Percentiles rank a stretch among this genome's conserved stretches.
Conservation (phyloP, 2,797 vertebrate species). For the Ctenopoma multispine region DNA sequence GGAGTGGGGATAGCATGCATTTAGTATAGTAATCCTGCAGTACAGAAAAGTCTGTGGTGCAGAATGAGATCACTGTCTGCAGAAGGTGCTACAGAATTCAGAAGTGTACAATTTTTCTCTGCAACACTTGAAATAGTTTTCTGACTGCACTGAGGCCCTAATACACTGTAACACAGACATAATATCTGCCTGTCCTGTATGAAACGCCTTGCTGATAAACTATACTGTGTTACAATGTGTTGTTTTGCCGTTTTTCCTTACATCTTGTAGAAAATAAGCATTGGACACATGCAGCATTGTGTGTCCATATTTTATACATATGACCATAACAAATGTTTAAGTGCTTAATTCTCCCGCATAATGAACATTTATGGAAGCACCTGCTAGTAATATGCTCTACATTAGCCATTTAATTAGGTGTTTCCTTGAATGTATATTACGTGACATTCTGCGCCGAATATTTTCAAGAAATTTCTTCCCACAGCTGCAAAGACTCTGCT, state of each 20-base stretch:
- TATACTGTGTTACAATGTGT: too few species aligned
- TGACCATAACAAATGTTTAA: conserved; percentile 27
- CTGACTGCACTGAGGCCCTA: neutral
- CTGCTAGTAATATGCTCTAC: conserved; percentile 36
- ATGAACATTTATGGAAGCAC: conserved; percentile 45
- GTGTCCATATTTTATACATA: conserved; percentile 1
- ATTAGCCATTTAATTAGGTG: conserved; percentile 49
- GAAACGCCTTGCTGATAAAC: neutral
- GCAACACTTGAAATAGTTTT: neutral
- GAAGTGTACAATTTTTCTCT: neutral
- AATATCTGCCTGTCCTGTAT: too few species aligned
- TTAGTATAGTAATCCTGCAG: neutral
- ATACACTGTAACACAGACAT: neutral
- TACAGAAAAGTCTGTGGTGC: conserved; percentile 10
- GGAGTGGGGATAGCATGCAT: neutral
- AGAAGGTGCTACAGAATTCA: neutral
- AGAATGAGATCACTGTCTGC: conserved; percentile 8
- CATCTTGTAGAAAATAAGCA: neutral
- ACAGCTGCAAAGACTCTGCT: conserved; percentile 17
- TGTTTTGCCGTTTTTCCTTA: neutral
- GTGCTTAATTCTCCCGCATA: conserved; percentile 31
- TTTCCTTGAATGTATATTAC: conserved; percentile 37
- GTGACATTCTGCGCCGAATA: conserved; percentile 19
- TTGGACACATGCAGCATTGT: neutral
- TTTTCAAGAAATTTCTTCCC: conserved; percentile 3